Evolutionary conservation across 2,113 vertebrate genomes (phyloP).

Genomic region (Lepus americanus): DNA sequence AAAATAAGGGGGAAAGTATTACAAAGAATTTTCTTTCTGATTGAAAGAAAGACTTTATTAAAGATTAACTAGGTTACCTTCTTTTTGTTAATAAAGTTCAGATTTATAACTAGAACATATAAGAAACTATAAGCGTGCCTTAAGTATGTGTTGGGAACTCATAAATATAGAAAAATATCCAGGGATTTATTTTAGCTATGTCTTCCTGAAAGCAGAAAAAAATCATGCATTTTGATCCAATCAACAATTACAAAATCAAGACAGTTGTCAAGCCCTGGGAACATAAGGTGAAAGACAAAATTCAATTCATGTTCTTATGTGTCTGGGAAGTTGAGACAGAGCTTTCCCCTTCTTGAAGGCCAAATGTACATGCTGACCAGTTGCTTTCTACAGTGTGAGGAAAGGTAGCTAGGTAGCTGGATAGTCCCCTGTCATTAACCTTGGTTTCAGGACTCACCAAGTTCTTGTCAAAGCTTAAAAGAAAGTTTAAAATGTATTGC

Average conservation of each 20-base stretch:
- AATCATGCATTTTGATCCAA: background rate
- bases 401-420: background rate
- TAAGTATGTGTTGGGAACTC: background rate
- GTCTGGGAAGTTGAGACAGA: background rate
- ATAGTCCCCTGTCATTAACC: background rate
- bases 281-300: background rate
- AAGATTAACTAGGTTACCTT: background rate
- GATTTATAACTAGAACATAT: background rate
- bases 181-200: background rate
- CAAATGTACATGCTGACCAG: background rate
- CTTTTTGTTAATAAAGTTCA: background rate
- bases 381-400: background rate
- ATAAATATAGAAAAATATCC: background rate
- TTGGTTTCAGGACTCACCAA: background rate
- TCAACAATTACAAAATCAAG: too few relatives aligned
- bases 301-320: background rate
- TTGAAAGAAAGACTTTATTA: background rate
- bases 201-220: background rate
- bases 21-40: background rate
- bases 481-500: accelerated
- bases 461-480: background rate
- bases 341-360: background rate
- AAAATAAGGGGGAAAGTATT: background rate
- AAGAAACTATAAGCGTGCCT: background rate
- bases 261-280: background rate